phyloP scores from a whole-genome alignment of 2,888 invertebrate species.

The Ligdia adustata region DNA sequence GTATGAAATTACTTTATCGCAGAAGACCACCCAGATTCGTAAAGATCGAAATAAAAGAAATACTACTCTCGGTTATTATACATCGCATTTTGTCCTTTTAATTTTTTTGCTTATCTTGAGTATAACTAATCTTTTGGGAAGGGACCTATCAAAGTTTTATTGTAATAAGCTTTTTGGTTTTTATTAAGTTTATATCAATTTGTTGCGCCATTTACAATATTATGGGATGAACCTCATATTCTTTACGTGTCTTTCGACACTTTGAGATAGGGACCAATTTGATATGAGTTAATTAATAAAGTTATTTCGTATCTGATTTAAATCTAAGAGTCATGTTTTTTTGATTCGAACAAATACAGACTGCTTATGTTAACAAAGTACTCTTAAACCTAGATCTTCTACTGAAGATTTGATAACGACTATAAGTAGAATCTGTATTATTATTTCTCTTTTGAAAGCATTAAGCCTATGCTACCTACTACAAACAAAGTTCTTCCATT shows the following conservation, averaged over 20 bases:
- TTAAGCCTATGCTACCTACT: too few species aligned
- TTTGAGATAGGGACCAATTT: too few species aligned
- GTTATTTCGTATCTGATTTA: too few species aligned
- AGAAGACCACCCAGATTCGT: slow-evolving; percentile 50
- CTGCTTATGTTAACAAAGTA: too few species aligned
- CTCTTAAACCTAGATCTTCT: too few species aligned
- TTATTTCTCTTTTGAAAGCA: too few species aligned
- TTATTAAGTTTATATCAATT: slow-evolving; percentile 22
- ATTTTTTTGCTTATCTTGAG: slow-evolving; percentile 20
- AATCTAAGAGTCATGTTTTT: too few species aligned
- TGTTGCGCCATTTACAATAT: slow-evolving; percentile 12
- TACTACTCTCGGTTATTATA: slow-evolving; percentile 39
- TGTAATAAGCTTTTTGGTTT: slow-evolving; percentile 17
- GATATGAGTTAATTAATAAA: too few species aligned
- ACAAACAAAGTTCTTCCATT: not conserved
- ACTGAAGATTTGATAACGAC: too few species aligned
- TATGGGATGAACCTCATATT: slow-evolving; percentile 5
- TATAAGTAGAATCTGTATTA: too few species aligned
- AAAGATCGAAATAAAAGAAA: slow-evolving; percentile 43
- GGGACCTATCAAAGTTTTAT: slow-evolving; percentile 19
- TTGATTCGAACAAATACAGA: too few species aligned
- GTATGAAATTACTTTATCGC: slow-evolving; percentile 24
- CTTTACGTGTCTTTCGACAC: slow-evolving; percentile 12
- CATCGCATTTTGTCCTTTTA: slow-evolving; percentile 41
- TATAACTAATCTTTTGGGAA: slow-evolving; percentile 16